A percentile compares a stretch with the other conserved stretches of the same genome.
These are phyloP conservation scores for Philotrypesis tridentata DNA, from an alignment of 1,140 invertebrate species.

Conservation along the genomic window DNA sequence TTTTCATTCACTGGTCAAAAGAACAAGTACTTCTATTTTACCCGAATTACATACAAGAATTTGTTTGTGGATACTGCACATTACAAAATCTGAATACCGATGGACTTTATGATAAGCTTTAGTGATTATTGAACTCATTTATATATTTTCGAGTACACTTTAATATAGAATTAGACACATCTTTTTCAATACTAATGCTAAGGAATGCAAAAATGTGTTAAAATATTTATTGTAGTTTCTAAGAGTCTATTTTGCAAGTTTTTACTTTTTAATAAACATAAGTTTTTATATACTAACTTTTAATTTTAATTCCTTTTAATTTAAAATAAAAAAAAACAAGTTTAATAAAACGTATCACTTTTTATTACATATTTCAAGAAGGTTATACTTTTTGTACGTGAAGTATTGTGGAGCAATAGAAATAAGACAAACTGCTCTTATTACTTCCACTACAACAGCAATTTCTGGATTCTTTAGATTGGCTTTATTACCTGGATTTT, in stretches of 20 bases:
- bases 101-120: conserved; percentile 60
- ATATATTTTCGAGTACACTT: conserved; percentile 1
- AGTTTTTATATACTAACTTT: neutral
- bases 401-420: conserved; percentile 80
- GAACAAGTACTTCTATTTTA: conserved; percentile 69
- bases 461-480: conserved; percentile 84
- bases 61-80: conserved; percentile 68
- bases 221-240: conserved; percentile 37
- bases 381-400: conserved; percentile 82
- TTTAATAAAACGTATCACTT: conserved; percentile 47
- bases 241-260: conserved; percentile 8
- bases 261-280: conserved; percentile 26
- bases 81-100: conserved; percentile 49
- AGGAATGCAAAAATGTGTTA: neutral
- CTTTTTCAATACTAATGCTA: conserved; percentile 24
- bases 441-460: conserved; percentile 86
- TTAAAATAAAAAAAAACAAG: neutral
- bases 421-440: conserved; percentile 80
- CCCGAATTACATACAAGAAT: conserved; percentile 69
- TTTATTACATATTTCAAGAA: conserved; percentile 72
- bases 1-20: conserved; percentile 68
- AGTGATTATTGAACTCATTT: conserved; percentile 4
- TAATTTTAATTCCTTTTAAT: neutral
- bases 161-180: neutral
- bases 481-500: conserved; percentile 82